Conservation (phyloP, 2,888 invertebrate species). For the Hyposoter didymator region DNA sequence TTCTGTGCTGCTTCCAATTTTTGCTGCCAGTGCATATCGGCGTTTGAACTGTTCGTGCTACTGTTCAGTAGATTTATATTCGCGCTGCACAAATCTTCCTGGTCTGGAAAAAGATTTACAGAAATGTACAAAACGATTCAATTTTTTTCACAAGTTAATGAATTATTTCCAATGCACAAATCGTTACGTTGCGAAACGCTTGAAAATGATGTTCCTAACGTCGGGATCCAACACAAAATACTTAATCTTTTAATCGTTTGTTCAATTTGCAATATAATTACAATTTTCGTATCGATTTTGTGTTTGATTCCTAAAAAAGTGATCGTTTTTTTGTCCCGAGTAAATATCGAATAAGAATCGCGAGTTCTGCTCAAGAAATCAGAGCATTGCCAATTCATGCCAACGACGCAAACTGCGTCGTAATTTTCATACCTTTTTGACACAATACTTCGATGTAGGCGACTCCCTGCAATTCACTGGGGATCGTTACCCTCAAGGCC, state of each 20-base stretch:
- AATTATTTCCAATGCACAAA: background rate
- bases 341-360: no score
- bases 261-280: no score
- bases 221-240: no score
- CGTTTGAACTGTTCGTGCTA: constrained; percentile 89
- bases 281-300: no score
- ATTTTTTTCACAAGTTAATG: background rate
- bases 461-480: constrained; percentile 97
- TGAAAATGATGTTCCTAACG: background rate
- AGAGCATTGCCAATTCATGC: no score
- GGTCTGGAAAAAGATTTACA: constrained; percentile 86
- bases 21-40: constrained; percentile 96
- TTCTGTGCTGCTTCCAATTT: constrained; percentile 99
- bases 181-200: background rate
- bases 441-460: constrained; percentile 98
- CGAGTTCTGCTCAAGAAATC: no score
- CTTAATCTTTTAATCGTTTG: no score
- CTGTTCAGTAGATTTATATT: constrained; percentile 92
- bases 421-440: constrained; percentile 89
- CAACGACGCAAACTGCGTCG: no score
- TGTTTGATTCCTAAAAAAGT: no score
- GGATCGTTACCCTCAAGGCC: constrained; percentile 95
- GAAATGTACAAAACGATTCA: background rate
- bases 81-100: constrained; percentile 94
- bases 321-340: no score